Base-by-base conservation (phyloP, 2,888 invertebrate genomes). In the Brenthis ino region DNA sequence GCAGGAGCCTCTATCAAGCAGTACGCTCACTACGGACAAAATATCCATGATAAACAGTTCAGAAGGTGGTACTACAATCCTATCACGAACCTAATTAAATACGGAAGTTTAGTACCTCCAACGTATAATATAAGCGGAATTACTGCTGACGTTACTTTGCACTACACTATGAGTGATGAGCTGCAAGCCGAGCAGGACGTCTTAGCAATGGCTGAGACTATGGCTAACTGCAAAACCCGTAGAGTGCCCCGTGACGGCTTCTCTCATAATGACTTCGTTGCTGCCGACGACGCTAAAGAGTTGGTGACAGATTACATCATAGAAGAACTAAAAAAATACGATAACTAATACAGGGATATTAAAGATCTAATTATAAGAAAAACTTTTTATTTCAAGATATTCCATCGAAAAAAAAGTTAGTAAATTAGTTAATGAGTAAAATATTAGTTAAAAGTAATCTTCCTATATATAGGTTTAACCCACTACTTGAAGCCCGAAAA, bases 1-100 rank as follows among this genome's bases (percentile, higher is more conserved):
- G 74, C 74, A 14, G 78, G 78, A 14, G 76, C 77, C 0, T 69
- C 81, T 5, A 54, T 76, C 2, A 81, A 80, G 24, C 78, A 79
- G 70, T 65, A 77, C 53, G 79, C 77, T 0, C 80, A 80, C 71
- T 79, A 67, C 53, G 81, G 80, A 6, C 81, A 81, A 63, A 79
- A 78, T 54, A 75, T 80, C 11, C 70, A 73, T 58, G 71, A 75
- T 33, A 74, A 57, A 61, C 14, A 55, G 1, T 81, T 81, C 69
- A 74, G 73, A 61, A 69, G 79, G 57, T 80, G 76, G 75, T 69
- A 80, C 64, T 75, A 74, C 33, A 75, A 76, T 50, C 53, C 73
- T 8, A 6, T 72, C 0, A 20, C 16, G n/a, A 81, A 81, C 47
- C 58, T 76, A 20, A 11, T 53, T 11, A 61, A 16, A 3, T 81